phyloP scores from a whole-genome alignment of 2,113 vertebrate genomes.

The Nothocercus julius region DNA sequence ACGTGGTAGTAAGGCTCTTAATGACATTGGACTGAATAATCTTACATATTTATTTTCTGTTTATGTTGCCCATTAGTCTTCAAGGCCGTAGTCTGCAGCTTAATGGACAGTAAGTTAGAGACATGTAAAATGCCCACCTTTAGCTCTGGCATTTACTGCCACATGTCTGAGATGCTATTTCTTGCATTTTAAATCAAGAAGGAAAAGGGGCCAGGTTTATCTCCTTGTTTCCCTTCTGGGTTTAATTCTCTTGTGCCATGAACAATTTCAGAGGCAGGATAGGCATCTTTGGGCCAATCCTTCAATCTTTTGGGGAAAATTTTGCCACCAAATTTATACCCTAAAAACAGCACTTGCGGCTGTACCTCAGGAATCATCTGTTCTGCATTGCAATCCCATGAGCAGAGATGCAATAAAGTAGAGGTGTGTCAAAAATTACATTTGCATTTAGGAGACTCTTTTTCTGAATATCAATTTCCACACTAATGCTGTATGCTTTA shows the following conservation, averaged over 20 bases:
- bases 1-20: background rate
- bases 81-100: background rate
- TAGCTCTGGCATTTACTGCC: background rate
- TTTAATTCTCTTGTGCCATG: background rate
- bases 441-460: background rate
- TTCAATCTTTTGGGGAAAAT: background rate
- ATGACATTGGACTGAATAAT: background rate
- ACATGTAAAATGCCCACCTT: background rate
- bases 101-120: background rate
- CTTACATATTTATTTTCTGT: slow-evolving; percentile 1
- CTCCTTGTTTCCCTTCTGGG: background rate
- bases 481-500: background rate
- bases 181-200: background rate
- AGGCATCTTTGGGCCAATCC: background rate
- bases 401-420: background rate
- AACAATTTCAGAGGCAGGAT: background rate
- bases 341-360: background rate
- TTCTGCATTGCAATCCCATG: background rate
- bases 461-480: background rate
- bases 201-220: background rate
- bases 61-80: background rate
- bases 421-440: background rate
- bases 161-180: background rate
- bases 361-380: background rate
- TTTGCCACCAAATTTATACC: background rate